These are phyloP conservation scores for Aptenodytes patagonicus DNA, from an alignment of 2,113 vertebrate genomes.

Conservation along the genomic window DNA sequence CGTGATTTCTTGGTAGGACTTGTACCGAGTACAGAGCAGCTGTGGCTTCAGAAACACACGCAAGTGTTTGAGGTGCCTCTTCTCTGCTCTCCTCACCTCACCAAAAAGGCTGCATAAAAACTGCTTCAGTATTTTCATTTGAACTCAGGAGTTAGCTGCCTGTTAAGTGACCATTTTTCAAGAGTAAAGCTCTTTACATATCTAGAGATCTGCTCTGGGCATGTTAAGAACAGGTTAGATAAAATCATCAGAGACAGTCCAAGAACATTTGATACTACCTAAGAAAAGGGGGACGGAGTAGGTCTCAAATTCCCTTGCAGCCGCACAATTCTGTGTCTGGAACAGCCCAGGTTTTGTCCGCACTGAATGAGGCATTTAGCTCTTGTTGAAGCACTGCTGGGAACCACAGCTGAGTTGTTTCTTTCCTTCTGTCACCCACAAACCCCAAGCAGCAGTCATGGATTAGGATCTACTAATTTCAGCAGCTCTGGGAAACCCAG, in stretches of 20 bases:
- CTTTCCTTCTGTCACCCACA: neutral
- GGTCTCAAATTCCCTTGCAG: neutral
- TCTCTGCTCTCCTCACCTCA: neutral
- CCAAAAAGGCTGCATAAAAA: neutral
- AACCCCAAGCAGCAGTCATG: neutral
- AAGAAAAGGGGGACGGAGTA: neutral
- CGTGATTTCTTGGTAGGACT: neutral
- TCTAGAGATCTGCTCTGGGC: neutral
- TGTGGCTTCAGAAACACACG: neutral
- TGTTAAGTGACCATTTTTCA: neutral
- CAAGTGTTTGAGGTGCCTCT: neutral
- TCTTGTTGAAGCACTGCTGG: neutral
- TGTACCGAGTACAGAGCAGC: neutral
- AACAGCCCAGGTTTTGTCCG: neutral
- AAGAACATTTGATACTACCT: neutral
- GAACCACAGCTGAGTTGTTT: neutral
- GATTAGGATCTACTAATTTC: neutral
- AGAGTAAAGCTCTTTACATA: neutral
- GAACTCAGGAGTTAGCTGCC: neutral
- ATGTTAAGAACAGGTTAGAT: neutral
- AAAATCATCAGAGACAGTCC: neutral
- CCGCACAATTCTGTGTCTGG: rapidly evolving
- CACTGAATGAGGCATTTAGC: neutral
- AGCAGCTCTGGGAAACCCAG: neutral
- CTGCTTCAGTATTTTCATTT: neutral